Conservation (phyloP, 2,888 invertebrate genomes). For the Hirudinaria manillensis region DNA sequence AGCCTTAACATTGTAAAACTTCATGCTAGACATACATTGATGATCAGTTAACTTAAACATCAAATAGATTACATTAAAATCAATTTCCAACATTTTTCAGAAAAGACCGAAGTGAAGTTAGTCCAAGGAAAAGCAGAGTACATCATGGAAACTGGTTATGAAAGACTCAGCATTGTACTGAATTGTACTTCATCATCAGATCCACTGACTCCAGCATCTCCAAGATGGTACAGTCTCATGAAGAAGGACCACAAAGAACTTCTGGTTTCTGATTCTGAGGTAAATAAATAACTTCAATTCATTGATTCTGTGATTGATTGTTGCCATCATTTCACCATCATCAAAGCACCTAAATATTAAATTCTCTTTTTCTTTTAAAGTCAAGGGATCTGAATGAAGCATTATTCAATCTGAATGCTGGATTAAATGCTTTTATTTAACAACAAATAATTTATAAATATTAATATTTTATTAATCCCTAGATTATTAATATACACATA, state of each 20-base stretch:
- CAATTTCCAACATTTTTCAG: neutral
- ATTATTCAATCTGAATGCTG: no score
- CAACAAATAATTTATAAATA: no score
- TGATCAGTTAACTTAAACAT: neutral
- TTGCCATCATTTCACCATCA: no score
- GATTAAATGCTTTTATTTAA: no score
- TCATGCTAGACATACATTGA: neutral
- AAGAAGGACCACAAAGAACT: neutral
- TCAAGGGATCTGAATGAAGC: no score
- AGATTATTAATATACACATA: no score
- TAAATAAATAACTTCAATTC: neutral
- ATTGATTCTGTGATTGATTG: no score
- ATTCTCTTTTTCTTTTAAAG: no score
- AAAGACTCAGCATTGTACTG: neutral
- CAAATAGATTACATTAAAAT: neutral
- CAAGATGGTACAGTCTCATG: neutral
- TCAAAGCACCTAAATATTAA: no score
- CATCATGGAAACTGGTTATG: neutral
- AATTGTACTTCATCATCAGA: conserved; percentile 11
- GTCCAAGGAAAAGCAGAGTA: neutral
- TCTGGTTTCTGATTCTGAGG: neutral
- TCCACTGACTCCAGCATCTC: neutral
- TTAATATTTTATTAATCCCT: no score
- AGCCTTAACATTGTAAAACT: conserved; percentile 17
- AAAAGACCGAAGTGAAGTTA: conserved; percentile 9